phyloP scores from a whole-genome alignment of 2,113 vertebrate species.

The Porphyrio hochstetteri region DNA sequence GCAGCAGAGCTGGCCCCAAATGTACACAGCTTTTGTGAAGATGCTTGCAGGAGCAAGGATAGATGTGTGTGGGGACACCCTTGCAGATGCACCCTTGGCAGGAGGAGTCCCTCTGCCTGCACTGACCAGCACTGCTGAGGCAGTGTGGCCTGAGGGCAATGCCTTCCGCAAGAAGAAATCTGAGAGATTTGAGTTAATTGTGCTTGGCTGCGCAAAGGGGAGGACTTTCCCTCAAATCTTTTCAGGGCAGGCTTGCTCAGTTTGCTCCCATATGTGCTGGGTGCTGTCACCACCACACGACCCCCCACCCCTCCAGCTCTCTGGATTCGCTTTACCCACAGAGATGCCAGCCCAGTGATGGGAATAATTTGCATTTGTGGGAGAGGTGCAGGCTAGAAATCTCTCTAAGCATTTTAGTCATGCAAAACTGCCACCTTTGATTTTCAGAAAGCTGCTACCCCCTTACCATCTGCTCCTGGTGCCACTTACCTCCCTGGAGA shows the following conservation, averaged over 20 bases:
- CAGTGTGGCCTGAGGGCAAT: rapidly evolving
- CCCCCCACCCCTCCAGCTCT: background rate
- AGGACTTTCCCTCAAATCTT: background rate
- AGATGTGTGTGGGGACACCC: rapidly evolving
- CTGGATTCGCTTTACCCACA: background rate
- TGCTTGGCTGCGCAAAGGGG: background rate
- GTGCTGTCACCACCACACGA: background rate
- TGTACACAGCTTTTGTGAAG: background rate
- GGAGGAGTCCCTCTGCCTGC: background rate
- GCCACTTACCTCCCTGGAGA: background rate
- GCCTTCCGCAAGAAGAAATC: background rate
- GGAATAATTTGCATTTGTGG: background rate
- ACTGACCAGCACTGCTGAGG: background rate
- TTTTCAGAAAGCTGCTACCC: constrained; percentile 38
- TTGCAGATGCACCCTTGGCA: background rate
- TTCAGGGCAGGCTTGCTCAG: background rate
- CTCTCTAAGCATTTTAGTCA: constrained; percentile 17
- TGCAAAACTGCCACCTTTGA: constrained; percentile 30
- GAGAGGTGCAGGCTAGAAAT: constrained; percentile 17
- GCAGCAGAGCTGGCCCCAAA: background rate
- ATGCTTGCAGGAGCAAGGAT: rapidly evolving
- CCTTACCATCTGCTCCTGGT: constrained; percentile 44
- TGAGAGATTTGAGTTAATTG: background rate
- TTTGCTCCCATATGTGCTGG: background rate
- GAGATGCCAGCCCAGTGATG: background rate